These are phyloP conservation scores for Aptenodytes forsteri DNA, from an alignment of 2,113 vertebrate genomes.

Conservation along the genomic window DNA sequence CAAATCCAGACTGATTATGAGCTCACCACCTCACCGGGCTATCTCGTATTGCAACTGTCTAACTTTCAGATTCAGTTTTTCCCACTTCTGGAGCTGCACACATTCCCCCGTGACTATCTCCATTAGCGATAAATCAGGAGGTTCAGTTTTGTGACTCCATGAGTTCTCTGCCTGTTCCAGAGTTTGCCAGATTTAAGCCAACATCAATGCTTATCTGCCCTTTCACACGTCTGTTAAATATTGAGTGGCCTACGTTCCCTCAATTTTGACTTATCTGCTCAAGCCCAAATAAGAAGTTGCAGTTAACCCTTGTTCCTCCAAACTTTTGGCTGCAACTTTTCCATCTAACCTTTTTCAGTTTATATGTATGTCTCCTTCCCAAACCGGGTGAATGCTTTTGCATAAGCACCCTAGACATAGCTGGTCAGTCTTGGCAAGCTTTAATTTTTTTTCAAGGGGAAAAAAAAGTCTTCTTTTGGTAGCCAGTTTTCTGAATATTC, in stretches of 20 bases:
- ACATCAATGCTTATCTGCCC: neutral
- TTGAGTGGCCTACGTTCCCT: rapidly evolving
- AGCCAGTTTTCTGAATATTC: neutral
- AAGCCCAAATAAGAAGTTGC: neutral
- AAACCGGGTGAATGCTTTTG: neutral
- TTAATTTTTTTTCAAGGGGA: neutral
- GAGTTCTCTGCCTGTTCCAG: neutral
- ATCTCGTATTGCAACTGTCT: neutral
- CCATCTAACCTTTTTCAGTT: neutral
- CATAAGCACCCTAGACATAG: neutral
- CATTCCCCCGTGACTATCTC: neutral
- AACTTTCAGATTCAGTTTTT: neutral
- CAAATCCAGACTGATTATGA: neutral
- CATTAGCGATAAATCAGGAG: neutral
- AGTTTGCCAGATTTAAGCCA: neutral
- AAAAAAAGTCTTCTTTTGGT: neutral
- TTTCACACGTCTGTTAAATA: neutral
- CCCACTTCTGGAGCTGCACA: neutral
- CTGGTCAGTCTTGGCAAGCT: neutral
- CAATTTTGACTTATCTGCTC: neutral
- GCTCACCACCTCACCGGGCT: neutral
- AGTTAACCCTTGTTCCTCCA: neutral
- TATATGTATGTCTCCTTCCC: neutral
- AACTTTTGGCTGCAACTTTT: neutral
- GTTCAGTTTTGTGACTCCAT: neutral